Evolutionary conservation across 2,113 vertebrate genomes (phyloP).

Genomic region (Antigone vipio): DNA sequence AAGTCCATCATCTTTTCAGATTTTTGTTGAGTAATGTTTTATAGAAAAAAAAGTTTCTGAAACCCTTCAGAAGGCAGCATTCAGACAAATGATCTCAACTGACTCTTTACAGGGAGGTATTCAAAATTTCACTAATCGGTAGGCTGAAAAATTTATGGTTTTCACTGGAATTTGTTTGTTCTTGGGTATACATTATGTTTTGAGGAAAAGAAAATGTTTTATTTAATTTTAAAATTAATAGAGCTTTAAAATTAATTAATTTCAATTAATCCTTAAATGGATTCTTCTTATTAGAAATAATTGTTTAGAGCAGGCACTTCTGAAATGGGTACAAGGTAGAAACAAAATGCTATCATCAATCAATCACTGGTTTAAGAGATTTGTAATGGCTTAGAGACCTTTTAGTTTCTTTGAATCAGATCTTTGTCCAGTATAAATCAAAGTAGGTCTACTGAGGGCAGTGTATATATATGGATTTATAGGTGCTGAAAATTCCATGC

Average conservation of each 20-base stretch:
- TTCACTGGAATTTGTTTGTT: neutral
- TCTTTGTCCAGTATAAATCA: neutral
- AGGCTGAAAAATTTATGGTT: neutral
- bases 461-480: neutral
- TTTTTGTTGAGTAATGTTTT: neutral
- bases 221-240: neutral
- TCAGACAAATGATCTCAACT: neutral
- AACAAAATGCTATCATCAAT: neutral
- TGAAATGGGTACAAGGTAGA: neutral
- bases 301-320: neutral
- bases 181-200: neutral
- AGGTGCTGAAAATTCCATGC: neutral
- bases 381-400: neutral
- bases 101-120: neutral
- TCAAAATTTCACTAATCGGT: neutral
- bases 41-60: neutral
- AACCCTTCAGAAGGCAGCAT: neutral
- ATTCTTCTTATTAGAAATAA: neutral
- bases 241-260: neutral
- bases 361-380: neutral
- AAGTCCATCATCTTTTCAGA: neutral
- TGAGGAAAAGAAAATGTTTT: neutral
- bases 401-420: neutral
- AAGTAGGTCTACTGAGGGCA: neutral
- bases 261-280: neutral